Evolutionary conservation across 2,113 vertebrate genomes (phyloP), one percentile per base, ranked within the genome.

Genomic region (Chloroceryle aenea): DNA sequence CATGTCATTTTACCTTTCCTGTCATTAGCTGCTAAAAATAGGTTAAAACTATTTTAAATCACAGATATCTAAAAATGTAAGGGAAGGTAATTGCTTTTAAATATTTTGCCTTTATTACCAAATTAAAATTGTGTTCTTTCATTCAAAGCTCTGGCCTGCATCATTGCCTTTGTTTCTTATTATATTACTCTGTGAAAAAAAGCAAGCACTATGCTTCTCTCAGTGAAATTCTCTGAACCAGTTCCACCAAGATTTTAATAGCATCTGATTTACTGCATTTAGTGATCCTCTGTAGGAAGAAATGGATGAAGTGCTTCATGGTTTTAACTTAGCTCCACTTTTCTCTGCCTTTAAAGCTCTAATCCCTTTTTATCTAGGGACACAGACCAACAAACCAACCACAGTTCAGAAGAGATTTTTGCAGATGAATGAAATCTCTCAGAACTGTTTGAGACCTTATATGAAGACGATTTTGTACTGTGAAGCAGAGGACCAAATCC

Each of bases 241-340:
- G 12, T 87, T 94, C 27, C 36, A 25, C 32, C 27, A 72, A 73
- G 40, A 87, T 87, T 86, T 94, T 67, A 78, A 63, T 56, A 91
- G 30, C 62, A 61, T 87, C 52, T 94, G 91, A 87, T 94, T 94
- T 85, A 87, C 66, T 78, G 32, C 26, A 71, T 93, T 92, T 89
- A 68, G 68, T 81, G 36, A 82, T 85, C 19, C 38, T 94, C 34
- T 68, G 19, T 53, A 89, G 68, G 40, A 92, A 68, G 40, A 87
- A 82, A 75, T 25, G 15, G 29, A 95, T 82, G 21, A 81, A 89
- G 6, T 85, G 19, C n/a, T 82, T 86, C 89, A 47, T 56, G 67
- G 17, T 81, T 95, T 78, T 91, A 93, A 55, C 43, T 68, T 89
- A 64, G 38, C 43, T 86, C 40, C 6, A 53, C 47, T 87, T 74